Evolutionary conservation across 2,113 vertebrate species (phyloP).

Genomic region (Etheostoma spectabile): DNA sequence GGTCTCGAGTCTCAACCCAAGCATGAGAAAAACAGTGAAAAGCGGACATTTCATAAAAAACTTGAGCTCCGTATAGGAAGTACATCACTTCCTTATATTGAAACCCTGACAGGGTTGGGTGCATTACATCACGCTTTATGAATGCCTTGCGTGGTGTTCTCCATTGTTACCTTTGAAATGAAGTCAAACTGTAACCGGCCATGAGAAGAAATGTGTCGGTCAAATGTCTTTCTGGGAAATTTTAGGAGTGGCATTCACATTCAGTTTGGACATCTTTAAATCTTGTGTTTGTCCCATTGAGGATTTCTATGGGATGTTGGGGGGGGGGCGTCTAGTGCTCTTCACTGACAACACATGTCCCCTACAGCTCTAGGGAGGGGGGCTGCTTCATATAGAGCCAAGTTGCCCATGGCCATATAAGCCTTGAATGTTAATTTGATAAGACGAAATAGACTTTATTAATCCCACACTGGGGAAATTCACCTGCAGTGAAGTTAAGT

Average conservation of each 20-base stretch:
- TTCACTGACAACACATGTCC: too few relatives aligned
- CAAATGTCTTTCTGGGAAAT: neutral
- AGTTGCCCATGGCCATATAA: too few relatives aligned
- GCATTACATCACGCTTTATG: neutral
- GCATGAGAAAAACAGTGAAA: neutral
- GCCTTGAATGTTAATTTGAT: too few relatives aligned
- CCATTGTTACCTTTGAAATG: neutral
- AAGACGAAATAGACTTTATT: too few relatives aligned
- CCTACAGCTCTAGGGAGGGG: too few relatives aligned
- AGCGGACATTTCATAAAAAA: neutral
- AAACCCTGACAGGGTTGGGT: neutral
- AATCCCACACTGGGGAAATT: too few relatives aligned
- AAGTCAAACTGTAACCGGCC: neutral
- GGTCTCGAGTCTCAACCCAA: neutral
- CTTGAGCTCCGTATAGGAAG: neutral
- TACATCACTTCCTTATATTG: slow-evolving; percentile 9
- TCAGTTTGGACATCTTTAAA: neutral
- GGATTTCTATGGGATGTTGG: too few relatives aligned
- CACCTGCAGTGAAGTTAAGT: too few relatives aligned
- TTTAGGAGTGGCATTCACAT: neutral
- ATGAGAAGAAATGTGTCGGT: neutral
- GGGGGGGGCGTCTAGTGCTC: too few relatives aligned
- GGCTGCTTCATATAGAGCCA: too few relatives aligned
- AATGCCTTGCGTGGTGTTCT: neutral
- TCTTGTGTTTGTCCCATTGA: neutral